Conservation (phyloP, 2,113 vertebrate genomes). For the Passer montanus region DNA sequence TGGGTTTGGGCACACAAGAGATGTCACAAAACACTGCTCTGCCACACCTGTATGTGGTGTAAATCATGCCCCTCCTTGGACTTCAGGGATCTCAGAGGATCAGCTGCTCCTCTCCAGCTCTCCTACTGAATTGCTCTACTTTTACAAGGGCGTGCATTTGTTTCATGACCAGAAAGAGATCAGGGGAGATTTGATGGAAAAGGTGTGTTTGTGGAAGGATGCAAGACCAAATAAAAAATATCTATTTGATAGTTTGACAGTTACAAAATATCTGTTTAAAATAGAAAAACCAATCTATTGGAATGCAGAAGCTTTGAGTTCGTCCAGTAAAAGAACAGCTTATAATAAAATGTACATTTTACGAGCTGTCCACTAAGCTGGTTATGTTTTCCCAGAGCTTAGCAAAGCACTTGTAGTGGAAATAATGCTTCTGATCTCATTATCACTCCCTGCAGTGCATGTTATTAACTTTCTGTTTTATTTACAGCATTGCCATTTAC, state of each 20-base stretch:
- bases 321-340: neutral
- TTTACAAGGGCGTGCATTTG: neutral
- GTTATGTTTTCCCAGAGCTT: constrained; percentile 32
- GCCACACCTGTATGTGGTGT: neutral
- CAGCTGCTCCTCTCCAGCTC: neutral
- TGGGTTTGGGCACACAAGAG: neutral
- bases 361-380: neutral
- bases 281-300: neutral
- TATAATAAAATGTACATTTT: neutral
- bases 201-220: neutral
- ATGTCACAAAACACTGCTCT: neutral
- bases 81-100: neutral
- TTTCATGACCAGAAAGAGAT: neutral
- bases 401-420: constrained; percentile 1
- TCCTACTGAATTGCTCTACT: neutral
- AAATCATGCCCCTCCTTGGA: neutral
- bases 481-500: constrained; percentile 33
- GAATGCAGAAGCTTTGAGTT: neutral
- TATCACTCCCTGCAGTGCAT: constrained; percentile 24
- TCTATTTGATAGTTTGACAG: neutral
- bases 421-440: constrained; percentile 24
- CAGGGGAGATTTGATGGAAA: neutral
- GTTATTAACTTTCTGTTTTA: constrained; percentile 57
- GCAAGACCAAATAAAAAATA: neutral
- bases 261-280: neutral